phyloP scores from a whole-genome alignment of 2,888 invertebrate species.

The Clostera curtula region DNA sequence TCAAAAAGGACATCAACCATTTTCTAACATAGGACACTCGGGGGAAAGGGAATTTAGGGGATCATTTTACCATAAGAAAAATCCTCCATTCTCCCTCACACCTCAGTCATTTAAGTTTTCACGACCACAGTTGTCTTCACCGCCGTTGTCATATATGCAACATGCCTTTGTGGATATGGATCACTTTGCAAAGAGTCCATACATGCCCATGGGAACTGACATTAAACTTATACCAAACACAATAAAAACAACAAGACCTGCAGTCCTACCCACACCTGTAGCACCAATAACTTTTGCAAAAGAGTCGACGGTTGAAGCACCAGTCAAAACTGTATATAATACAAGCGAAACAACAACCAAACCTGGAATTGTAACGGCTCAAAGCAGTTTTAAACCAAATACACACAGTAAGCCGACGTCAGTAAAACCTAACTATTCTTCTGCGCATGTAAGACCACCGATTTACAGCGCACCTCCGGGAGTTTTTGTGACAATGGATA shows the following conservation, averaged over 20 bases:
- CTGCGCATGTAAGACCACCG: constrained; percentile 56
- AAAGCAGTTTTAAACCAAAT: constrained; percentile 33
- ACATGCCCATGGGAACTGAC: constrained; percentile 29
- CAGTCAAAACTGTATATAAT: constrained; percentile 26
- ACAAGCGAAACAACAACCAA: constrained; percentile 34
- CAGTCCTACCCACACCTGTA: constrained; percentile 47
- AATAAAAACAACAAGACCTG: constrained; percentile 46
- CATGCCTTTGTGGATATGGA: constrained; percentile 37
- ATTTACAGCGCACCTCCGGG: constrained; percentile 65
- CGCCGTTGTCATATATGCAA: constrained; percentile 29
- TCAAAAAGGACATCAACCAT: constrained; percentile 30
- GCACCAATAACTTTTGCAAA: constrained; percentile 19
- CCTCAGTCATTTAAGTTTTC: constrained; percentile 37
- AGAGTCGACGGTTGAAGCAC: constrained; percentile 33
- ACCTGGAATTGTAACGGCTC: constrained; percentile 35
- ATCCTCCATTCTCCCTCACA: constrained; percentile 40
- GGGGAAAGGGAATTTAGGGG: constrained; percentile 34
- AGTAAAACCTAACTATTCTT: constrained; percentile 47
- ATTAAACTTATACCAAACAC: constrained; percentile 36
- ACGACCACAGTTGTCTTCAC: constrained; percentile 37
- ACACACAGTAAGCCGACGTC: constrained; percentile 35
- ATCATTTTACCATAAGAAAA: constrained; percentile 41
- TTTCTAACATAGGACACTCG: constrained; percentile 41
- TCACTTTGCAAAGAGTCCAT: constrained; percentile 20
- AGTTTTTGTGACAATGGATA: constrained; percentile 63